These are phyloP conservation scores for Mellilla xanthometata DNA, from an alignment of 2,888 invertebrate genomes.

Conservation along the genomic window DNA sequence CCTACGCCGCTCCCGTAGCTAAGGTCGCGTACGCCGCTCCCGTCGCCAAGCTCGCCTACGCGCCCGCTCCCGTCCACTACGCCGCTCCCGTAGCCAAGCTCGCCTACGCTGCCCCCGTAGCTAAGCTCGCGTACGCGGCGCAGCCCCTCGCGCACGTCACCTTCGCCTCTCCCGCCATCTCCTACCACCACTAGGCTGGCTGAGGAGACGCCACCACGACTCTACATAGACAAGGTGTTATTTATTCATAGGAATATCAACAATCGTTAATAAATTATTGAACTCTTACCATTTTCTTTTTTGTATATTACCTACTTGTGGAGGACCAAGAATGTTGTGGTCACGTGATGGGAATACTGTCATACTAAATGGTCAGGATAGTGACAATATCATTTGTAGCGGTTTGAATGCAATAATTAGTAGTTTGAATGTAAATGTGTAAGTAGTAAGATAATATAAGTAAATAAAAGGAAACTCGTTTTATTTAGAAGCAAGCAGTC, in stretches of 20 bases:
- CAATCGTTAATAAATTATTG: conserved; percentile 39
- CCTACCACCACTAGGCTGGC: conserved; percentile 63
- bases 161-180: conserved; percentile 62
- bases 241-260: conserved; percentile 42
- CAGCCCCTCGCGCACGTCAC: conserved; percentile 52
- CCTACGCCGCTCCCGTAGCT: conserved; percentile 36
- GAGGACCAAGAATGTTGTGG: too few relatives aligned
- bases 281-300: too few relatives aligned
- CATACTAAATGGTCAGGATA: too few relatives aligned
- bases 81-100: conserved; percentile 42
- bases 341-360: too few relatives aligned
- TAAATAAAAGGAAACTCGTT: too few relatives aligned
- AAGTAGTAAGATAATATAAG: too few relatives aligned
- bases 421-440: too few relatives aligned
- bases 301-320: too few relatives aligned
- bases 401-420: too few relatives aligned
- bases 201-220: too few relatives aligned
- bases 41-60: conserved; percentile 33
- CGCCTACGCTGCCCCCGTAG: conserved; percentile 32
- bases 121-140: conserved; percentile 36
- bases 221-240: conserved; percentile 39
- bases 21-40: conserved; percentile 43
- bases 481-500: too few relatives aligned
- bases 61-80: conserved; percentile 19
- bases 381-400: too few relatives aligned